phyloP scores from a whole-genome alignment of 2,888 invertebrate species.

The Caenorhabditis imperialis region DNA sequence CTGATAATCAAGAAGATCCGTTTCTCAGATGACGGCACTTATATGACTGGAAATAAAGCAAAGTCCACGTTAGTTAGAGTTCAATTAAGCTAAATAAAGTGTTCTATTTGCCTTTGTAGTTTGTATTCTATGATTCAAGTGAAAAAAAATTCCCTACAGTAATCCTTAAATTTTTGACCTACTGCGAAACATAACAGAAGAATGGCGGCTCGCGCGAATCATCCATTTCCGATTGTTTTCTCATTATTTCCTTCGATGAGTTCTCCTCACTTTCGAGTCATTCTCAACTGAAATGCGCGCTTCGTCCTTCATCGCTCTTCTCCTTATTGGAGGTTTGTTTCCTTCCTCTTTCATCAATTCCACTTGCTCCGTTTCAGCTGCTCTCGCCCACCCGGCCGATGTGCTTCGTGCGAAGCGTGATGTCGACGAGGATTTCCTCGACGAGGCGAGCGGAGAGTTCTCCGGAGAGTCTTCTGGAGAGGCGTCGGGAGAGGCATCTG shows the following conservation, averaged over 20 bases:
- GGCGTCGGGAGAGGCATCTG: constrained; percentile 31
- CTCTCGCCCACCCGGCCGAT: constrained; percentile 23
- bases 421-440: constrained; percentile 3
- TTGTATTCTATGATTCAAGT: too few relatives aligned
- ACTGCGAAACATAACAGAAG: too few relatives aligned
- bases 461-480: constrained; percentile 19
- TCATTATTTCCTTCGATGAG: too few relatives aligned
- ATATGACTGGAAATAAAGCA: constrained; percentile 14
- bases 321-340: constrained; percentile 45
- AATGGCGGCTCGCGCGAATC: too few relatives aligned
- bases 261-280: constrained; percentile 9
- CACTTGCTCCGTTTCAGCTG: constrained; percentile 5
- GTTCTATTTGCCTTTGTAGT: too few relatives aligned
- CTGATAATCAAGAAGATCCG: constrained; percentile 4
- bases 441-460: constrained; percentile 6
- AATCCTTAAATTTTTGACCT: too few relatives aligned
- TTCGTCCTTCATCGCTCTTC: constrained; percentile 24
- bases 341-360: not conserved
- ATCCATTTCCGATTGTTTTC: too few relatives aligned
- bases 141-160: too few relatives aligned
- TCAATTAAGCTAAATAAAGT: too few relatives aligned
- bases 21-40: not conserved
- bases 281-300: constrained; percentile 10
- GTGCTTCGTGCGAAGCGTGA: constrained; percentile 31
- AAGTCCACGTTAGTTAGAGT: too few relatives aligned